These are phyloP conservation scores for Caenorhabditis doughertyi DNA, from an alignment of 2,888 invertebrate genomes.

Conservation along the genomic window DNA sequence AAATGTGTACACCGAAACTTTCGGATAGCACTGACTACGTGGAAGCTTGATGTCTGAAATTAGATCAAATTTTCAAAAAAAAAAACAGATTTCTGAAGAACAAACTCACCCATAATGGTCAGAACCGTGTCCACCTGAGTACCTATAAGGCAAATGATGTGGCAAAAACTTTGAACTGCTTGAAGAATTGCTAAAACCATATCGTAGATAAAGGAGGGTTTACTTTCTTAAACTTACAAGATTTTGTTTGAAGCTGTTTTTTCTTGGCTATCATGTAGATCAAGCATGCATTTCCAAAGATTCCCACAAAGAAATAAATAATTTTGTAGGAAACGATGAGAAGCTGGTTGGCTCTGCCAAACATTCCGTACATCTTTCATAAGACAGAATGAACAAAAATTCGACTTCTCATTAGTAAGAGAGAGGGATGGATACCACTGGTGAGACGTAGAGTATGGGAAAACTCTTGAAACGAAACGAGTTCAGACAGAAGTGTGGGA, in stretches of 20 bases:
- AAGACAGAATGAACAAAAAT: conserved; percentile 20
- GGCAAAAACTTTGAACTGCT: conserved; percentile 43
- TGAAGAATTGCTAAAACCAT: conserved; percentile 42
- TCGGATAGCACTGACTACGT: conserved; percentile 26
- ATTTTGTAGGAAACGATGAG: conserved; percentile 34
- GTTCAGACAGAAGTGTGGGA: conserved; percentile 8
- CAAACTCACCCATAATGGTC: conserved; percentile 11
- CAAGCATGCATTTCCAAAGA: conserved; percentile 44
- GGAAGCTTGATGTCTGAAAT: conserved; percentile 39
- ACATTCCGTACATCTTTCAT: conserved; percentile 30
- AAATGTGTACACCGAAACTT: conserved; percentile 34
- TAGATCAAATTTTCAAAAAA: too few species aligned
- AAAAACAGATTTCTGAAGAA: neutral
- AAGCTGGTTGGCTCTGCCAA: conserved; percentile 32
- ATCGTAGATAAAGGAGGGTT: too few species aligned
- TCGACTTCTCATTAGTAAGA: conserved; percentile 4
- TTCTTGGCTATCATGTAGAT: conserved; percentile 24
- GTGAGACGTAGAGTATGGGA: conserved; percentile 6
- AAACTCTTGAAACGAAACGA: neutral
- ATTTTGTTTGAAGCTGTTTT: conserved; percentile 25
- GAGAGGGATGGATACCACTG: neutral
- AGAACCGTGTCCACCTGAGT: conserved; percentile 44
- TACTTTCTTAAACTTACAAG: conserved; percentile 38
- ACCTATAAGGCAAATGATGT: conserved; percentile 40
- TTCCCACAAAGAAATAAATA: conserved; percentile 27